Base-by-base conservation (phyloP, 2,113 vertebrate species). In the Castor canadensis region DNA sequence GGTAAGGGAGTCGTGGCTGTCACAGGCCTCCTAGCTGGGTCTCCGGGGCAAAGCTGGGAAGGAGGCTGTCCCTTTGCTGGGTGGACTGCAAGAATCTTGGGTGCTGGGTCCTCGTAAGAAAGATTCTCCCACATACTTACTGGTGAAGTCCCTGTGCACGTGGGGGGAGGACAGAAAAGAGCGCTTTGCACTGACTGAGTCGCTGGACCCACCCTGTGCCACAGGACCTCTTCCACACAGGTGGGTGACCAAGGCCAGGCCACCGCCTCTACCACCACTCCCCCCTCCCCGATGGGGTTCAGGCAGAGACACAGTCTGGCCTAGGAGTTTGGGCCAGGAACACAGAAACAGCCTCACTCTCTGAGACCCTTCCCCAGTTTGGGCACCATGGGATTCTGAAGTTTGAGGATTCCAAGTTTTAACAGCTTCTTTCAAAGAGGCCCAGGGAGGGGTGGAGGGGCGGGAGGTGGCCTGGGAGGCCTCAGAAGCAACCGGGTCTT, bases 221-320 rank as follows among this genome's bases (percentile, higher is more conserved):
- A 13, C 47, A 40, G 30, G 58, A 35, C 54, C 38, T 58, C n/a
- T 9, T 58, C 13, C 5, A 3, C 35, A 19, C 58, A 45, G 15
- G n/a, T 2, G 1, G 43, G 22, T 4, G n/a, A 2, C 10, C 19
- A 3, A 40, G 26, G 66, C 24, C 47, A 10, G 8, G 40, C 15
- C 64, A 75, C 62, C 49, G 6, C 60, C 71, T n/a, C n/a, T n/a
- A n/a, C n/a, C n/a, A n/a, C n/a, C n/a, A n/a, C 24, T 0, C 20
- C 45, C 45, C 47, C 26, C 26, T 7, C 28, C 94, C 81, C 17
- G 11, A n/a, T 3, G 35, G 47, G 13, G n/a, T 71, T 35, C 73
- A 47, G 3, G 13, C 1, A n/a, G 35, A 40, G 13, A 35, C 0
- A 2, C 4, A 13, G 10, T 17, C 43, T 19, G 58, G 22, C 49